phyloP scores from a whole-genome alignment of 92 coral and sea anemone species.

The Porites divaricata region DNA sequence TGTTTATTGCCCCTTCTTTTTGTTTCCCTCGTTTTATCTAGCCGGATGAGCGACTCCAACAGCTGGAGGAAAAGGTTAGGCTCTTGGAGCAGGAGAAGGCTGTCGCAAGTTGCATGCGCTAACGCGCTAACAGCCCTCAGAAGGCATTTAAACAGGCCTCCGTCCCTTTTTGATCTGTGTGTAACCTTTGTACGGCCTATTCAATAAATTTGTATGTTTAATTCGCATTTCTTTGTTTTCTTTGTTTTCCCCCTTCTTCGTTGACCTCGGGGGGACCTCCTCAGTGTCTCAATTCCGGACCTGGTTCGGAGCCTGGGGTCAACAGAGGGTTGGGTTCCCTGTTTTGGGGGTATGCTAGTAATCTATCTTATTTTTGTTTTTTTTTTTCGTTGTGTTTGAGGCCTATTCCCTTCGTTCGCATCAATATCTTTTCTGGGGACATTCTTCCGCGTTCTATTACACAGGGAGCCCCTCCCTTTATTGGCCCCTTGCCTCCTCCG shows the following conservation, averaged over 20 bases:
- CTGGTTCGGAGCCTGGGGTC: slow-evolving; percentile 52
- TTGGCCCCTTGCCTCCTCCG: slow-evolving; percentile 50
- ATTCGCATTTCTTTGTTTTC: not conserved
- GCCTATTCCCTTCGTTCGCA: not conserved
- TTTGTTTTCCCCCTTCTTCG: slow-evolving; percentile 8
- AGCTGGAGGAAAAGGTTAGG: slow-evolving; percentile 3
- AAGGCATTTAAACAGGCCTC: slow-evolving; percentile 26
- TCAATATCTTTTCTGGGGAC: not conserved
- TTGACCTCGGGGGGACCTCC: slow-evolving; percentile 54
- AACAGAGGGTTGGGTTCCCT: slow-evolving; percentile 49
- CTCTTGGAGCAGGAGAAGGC: slow-evolving; percentile 19
- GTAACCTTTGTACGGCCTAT: slow-evolving; percentile 7
- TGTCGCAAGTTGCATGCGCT: slow-evolving; percentile 18
- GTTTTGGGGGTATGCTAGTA: not conserved
- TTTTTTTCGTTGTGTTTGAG: not conserved
- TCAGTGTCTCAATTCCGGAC: slow-evolving; percentile 59
- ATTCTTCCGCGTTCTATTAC: not conserved
- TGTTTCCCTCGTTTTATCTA: slow-evolving; percentile 5
- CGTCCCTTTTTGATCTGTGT: not conserved
- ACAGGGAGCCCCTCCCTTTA: slow-evolving; percentile 43
- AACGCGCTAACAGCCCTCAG: slow-evolving; percentile 28
- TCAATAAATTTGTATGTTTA: slow-evolving; percentile 9
- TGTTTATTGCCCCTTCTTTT: slow-evolving; percentile 4
- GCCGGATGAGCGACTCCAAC: not conserved
- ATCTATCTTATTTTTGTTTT: slow-evolving; percentile 1